These are phyloP conservation scores for Syndactyla subalaris DNA, from an alignment of 2,797 vertebrate species.

Conservation along the genomic window DNA sequence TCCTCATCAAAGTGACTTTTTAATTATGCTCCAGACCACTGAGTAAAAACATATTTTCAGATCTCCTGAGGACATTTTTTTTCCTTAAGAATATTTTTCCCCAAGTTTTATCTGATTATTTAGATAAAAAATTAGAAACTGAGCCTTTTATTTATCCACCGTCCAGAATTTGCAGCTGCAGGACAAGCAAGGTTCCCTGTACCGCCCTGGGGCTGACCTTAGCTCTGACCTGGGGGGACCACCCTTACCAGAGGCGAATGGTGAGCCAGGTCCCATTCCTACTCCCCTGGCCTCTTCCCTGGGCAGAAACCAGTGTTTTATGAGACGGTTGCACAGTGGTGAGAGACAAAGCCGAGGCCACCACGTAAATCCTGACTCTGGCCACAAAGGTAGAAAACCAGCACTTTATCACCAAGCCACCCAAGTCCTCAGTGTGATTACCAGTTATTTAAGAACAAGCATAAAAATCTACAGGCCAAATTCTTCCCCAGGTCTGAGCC, in stretches of 20 bases:
- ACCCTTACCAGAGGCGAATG: conserved; percentile 15
- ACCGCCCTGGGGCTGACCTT: conserved; percentile 21
- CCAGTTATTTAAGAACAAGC: background rate
- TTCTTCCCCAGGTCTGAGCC: background rate
- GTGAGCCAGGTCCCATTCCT: background rate
- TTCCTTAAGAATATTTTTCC: background rate
- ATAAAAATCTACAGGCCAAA: background rate
- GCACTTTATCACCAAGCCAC: conserved; percentile 8
- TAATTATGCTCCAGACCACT: background rate
- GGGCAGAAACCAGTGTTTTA: conserved; percentile 39
- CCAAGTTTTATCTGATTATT: conserved; percentile 49
- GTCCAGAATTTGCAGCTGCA: conserved; percentile 33
- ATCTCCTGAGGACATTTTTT: background rate
- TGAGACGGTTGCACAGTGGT: background rate
- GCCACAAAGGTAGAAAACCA: background rate
- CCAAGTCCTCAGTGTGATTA: background rate
- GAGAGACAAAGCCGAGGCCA: background rate
- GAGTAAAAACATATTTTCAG: background rate
- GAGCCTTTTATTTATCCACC: conserved; percentile 30
- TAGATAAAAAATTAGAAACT: conserved; percentile 55
- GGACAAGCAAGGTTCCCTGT: background rate
- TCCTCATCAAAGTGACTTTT: background rate
- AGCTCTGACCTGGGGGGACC: conserved; percentile 49
- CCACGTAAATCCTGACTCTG: background rate
- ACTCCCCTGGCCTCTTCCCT: background rate